Base-by-base conservation (phyloP, 2,113 vertebrate genomes). In the Heterochromis multidens region DNA sequence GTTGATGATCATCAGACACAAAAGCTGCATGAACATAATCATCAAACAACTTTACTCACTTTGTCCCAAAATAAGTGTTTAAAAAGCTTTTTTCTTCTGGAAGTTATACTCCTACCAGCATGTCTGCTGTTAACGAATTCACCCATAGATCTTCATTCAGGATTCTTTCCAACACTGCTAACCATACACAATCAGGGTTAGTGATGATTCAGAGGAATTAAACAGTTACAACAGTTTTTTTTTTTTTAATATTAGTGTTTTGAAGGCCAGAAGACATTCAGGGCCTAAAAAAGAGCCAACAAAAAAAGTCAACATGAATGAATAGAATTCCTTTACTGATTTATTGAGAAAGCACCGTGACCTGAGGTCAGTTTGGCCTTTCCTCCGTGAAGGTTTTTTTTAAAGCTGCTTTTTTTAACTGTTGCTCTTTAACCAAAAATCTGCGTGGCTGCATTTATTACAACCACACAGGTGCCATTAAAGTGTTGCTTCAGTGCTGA, bases 231-330 rank as follows among this genome's bases (percentile, higher is more conserved):
- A 70, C 23, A 67, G n/a, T 37, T 40, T 11, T 40, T 27, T 0
- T 6, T 27, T 40, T 72, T 72, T 72, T 29, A 46, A 74, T 31
- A 14, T 54, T 74, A 52, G 27, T n/a, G 27, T 17, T 52, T 13
- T 13, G 46, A 74, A 52, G 27, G 46, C 70, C 21, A 31, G 43
- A 52, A 6, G 0, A 52, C 46, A 0, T 2, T 49, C 46, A 52
- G 27, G 46, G 23, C 65, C 40, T 67, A 27, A 11, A 43, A 27
- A 0, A 25, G 16, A 29, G 40, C 3, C 67, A 19, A 72, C 2
- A 1, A 43, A 29, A 49, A 74, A 43, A n/a, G 46, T 31, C 17
- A 31, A n/a, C 27, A 13, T 74, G 19, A 54, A 54, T 52, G 0
- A 52, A 52, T 5, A 17, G 4, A 54, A 14, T 74, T 74, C 46